A percentile compares a stretch with the other conserved stretches of the same genome.
These are phyloP conservation scores for Ladona fulva DNA, from an alignment of 1,140 invertebrate species.

Conservation along the genomic window DNA sequence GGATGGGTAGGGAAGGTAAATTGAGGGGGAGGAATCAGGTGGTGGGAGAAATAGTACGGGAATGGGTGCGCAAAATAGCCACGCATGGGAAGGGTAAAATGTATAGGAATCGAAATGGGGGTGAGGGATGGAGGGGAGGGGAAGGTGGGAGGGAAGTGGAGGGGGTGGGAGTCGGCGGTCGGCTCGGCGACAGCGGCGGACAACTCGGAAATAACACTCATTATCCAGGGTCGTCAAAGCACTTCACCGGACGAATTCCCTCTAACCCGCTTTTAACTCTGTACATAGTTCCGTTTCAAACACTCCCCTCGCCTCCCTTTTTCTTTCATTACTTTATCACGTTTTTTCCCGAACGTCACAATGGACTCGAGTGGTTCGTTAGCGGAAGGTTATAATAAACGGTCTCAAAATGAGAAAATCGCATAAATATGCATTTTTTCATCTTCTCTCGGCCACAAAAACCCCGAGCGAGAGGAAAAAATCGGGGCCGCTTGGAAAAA, in stretches of 20 bases:
- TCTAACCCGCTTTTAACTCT: constrained; percentile 1
- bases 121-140: not conserved
- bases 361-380: not conserved
- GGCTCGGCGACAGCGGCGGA: not conserved
- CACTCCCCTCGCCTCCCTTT: not conserved
- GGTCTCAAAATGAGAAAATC: not conserved
- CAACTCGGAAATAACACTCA: constrained; percentile 5
- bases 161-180: not conserved
- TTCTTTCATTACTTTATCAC: not conserved
- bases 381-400: not conserved
- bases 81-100: not conserved
- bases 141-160: not conserved
- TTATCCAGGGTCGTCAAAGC: not conserved
- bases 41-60: not conserved
- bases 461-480: too few relatives aligned
- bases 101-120: not conserved
- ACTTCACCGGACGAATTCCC: constrained; percentile 6
- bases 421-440: too few relatives aligned
- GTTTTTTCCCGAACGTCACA: not conserved
- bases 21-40: not conserved
- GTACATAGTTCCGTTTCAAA: constrained; percentile 9
- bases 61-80: not conserved
- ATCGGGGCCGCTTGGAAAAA: too few relatives aligned
- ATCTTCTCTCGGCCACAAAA: too few relatives aligned
- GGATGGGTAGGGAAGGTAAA: not conserved